Base-by-base conservation (phyloP, 1,140 invertebrate species). In the Trinorchestia longiramus region DNA sequence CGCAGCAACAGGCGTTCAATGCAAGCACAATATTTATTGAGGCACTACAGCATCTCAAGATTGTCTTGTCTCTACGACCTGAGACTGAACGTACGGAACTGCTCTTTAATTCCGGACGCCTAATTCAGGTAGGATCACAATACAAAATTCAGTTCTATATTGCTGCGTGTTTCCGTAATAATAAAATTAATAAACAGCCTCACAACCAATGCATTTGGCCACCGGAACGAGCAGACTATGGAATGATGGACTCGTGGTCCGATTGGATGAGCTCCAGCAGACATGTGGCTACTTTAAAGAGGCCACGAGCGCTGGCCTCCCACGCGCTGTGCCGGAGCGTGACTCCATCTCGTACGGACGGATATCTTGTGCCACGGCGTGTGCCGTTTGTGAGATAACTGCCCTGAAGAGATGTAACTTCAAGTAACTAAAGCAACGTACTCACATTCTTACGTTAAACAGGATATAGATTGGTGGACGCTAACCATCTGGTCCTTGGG, bases 201-300 rank as follows among this genome's bases (percentile, higher is more conserved):
- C 62, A 77, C 15, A 77, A 77, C 1, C 28, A 36, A 77, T 36
- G 28, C 36, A 15, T 36, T 77, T 77, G 15, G 15, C 62, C 15
- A 77, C 62, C 11, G 8, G 8, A 11, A 77, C 28, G 36, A 23
- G 1, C 62, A 77, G 11, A 77, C 62, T 28, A 77, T 77, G 15
- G 62, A 77, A 77, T 28, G 28, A 77, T 15, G 36, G 1, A 77
- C 28, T 77, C 62, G 1, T 36, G 62, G 8, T 77, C 62, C 28
- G 11, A 3, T 77, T 77, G 62, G 11, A 77, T 77, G 62, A 77
- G 62, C 28, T 77, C 62, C 62, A 23, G 36, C 62, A 77, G 62
- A 77, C 62, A 77, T 77, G 62, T 77, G 62, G 62, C 62, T 77
- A 77, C 62, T 77, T 77, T 77, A 77, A 77, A 77, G 62, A 77